phyloP scores from a whole-genome alignment of 2,797 vertebrate genomes.

The Oreochromis grahami region DNA sequence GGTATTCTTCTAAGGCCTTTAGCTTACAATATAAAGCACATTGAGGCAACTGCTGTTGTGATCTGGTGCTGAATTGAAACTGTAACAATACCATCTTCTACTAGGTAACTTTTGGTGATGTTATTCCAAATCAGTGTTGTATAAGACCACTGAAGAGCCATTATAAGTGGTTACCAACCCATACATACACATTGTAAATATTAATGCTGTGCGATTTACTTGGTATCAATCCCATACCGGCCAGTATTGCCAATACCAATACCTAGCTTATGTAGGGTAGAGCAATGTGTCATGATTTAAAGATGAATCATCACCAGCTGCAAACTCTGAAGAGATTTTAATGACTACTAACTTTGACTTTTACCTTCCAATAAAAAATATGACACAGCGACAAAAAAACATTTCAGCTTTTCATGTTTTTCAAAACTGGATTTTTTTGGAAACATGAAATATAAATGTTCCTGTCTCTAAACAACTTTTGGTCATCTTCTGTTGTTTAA shows the following conservation, averaged over 20 bases:
- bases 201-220: background rate
- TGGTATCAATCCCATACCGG: background rate
- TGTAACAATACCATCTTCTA: background rate
- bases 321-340: background rate
- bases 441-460: background rate
- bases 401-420: background rate
- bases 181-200: background rate
- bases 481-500: background rate
- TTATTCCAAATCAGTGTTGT: background rate
- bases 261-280: background rate
- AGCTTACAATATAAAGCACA: background rate
- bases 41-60: background rate
- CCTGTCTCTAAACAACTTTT: background rate
- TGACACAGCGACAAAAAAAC: background rate
- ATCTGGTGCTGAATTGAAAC: background rate
- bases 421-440: background rate
- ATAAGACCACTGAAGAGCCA: background rate
- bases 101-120: background rate
- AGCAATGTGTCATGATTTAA: background rate
- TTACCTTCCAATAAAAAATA: background rate
- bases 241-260: background rate
- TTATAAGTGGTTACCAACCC: background rate
- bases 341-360: background rate
- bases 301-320: background rate
- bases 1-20: background rate